Base-by-base conservation (phyloP, 2,888 invertebrate genomes). In the Horisme vitalbata region DNA sequence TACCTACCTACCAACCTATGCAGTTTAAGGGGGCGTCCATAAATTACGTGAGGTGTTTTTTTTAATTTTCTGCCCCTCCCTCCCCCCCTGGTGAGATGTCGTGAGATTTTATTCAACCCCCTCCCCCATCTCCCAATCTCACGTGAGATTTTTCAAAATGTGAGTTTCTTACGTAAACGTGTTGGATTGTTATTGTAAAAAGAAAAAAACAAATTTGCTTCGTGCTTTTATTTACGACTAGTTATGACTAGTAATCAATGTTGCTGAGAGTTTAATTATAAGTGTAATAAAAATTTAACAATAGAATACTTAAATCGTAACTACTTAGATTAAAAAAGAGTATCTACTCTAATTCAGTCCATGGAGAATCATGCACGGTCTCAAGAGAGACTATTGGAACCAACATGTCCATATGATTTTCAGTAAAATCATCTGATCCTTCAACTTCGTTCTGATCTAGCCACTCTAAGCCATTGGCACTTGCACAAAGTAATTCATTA, bases 381-480 rank as follows among this genome's bases (percentile, higher is more conserved):
- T 20, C 28, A 20, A 46, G 39, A 28, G 28, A 13, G 28, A 28
- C 28, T 28, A 28, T 20, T 32, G 15, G 15, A 10, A 33, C 41
- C 33, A 41, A 41, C 33, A 41, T 41, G 15, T 34, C 34, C 41
- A 34, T 34, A 28, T 41, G 41, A 33, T 41, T 41, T 41, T 34
- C 34, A 41, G 28, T 41, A 41, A 49, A 44, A 44, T 49, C 34
- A 43, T 49, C 45, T 49, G 49, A 36, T 49, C 39, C 36, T 49
- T 52, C 54, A 55, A 52, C 57, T 50, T 46, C 43, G 50, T 43
- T 54, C 54, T 41, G 54, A 45, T 41, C 45, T 59, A 52, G 50
- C 45, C 24, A 24, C 24, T 24, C 41, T 47, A 50, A 50, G 43
- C 43, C 47, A 43, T 43, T 41, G 45, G 10, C 26, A 10, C 26